These are phyloP conservation scores for Zaprionus ornatus DNA, from an alignment of 1,140 invertebrate species.

Conservation along the genomic window DNA sequence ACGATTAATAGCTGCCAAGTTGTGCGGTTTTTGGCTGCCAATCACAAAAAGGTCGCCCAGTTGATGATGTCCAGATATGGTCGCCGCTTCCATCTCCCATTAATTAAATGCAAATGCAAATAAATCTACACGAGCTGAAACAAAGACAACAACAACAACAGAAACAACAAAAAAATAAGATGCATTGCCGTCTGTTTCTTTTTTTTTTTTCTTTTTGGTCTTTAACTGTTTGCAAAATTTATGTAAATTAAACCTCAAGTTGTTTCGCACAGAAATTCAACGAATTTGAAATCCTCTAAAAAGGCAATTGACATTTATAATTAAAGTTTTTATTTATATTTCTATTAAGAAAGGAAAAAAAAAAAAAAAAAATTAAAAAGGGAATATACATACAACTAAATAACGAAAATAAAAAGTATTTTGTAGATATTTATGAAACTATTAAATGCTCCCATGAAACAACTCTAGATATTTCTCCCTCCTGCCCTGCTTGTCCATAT, in stretches of 20 bases:
- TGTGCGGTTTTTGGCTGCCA: constrained; percentile 65
- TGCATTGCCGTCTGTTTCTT: constrained; percentile 66
- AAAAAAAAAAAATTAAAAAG: too few relatives aligned
- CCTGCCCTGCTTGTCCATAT: constrained; percentile 15
- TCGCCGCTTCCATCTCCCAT: constrained; percentile 51
- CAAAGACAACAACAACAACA: constrained; percentile 18
- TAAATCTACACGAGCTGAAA: constrained; percentile 62
- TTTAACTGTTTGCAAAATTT: constrained; percentile 67
- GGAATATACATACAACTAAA: too few relatives aligned
- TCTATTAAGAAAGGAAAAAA: background rate
- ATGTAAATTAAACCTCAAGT: constrained; percentile 55
- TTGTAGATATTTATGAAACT: too few relatives aligned
- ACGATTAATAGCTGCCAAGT: constrained; percentile 75
- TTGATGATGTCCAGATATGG: constrained; percentile 71
- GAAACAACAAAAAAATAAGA: constrained; percentile 41
- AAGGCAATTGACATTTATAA: background rate
- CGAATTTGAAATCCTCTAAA: constrained; percentile 31
- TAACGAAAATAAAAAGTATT: too few relatives aligned
- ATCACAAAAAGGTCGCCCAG: constrained; percentile 78
- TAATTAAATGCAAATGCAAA: constrained; percentile 79
- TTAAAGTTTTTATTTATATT: background rate
- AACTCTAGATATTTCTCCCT: background rate
- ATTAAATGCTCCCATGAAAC: too few relatives aligned
- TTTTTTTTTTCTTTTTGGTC: constrained; percentile 24
- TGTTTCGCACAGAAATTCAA: background rate